Evolutionary conservation across 2,888 invertebrate genomes (phyloP).

Genomic region (Latheticus oryzae): DNA sequence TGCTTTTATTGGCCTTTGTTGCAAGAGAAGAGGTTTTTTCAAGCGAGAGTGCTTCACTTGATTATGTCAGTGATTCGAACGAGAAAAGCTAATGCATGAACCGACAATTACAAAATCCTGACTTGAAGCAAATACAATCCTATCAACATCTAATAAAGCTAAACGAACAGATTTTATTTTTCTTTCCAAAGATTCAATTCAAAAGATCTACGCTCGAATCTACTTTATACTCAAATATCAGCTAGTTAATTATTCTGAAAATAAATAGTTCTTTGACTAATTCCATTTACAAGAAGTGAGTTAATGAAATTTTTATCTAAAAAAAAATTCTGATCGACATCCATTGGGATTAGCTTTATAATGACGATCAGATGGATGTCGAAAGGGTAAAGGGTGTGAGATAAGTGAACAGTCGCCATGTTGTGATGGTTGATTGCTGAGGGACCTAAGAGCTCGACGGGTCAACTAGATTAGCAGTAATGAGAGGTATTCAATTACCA

Average conservation of each 20-base stretch:
- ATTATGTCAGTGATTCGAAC: slow-evolving; percentile 27
- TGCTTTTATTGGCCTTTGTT: slow-evolving; percentile 36
- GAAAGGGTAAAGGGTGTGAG: slow-evolving; percentile 9
- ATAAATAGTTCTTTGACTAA: too few species aligned
- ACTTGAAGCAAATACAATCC: slow-evolving; percentile 14
- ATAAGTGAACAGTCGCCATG: slow-evolving; percentile 35
- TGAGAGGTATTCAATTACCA: slow-evolving; percentile 55
- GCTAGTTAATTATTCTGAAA: too few species aligned
- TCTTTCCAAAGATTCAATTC: too few species aligned
- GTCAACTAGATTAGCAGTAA: slow-evolving; percentile 54
- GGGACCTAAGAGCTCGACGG: slow-evolving; percentile 48
- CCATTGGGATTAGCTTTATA: slow-evolving; percentile 10
- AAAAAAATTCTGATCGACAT: not conserved
- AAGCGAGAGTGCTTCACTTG: slow-evolving; percentile 26
- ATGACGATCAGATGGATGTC: slow-evolving; percentile 12
- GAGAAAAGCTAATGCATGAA: slow-evolving; percentile 31
- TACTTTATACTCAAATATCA: too few species aligned
- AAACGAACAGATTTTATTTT: slow-evolving; percentile 2
- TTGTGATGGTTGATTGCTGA: slow-evolving; percentile 50
- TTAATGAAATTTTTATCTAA: not conserved
- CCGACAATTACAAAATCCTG: slow-evolving; percentile 30
- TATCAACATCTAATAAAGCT: slow-evolving; percentile 27
- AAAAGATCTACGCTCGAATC: not conserved
- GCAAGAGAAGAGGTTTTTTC: slow-evolving; percentile 27
- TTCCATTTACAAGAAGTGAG: too few species aligned